A percentile compares a stretch with the other conserved stretches of the same genome.
These are phyloP conservation scores for Gorsachius magnificus DNA, from an alignment of 2,797 vertebrate genomes.

Conservation along the genomic window DNA sequence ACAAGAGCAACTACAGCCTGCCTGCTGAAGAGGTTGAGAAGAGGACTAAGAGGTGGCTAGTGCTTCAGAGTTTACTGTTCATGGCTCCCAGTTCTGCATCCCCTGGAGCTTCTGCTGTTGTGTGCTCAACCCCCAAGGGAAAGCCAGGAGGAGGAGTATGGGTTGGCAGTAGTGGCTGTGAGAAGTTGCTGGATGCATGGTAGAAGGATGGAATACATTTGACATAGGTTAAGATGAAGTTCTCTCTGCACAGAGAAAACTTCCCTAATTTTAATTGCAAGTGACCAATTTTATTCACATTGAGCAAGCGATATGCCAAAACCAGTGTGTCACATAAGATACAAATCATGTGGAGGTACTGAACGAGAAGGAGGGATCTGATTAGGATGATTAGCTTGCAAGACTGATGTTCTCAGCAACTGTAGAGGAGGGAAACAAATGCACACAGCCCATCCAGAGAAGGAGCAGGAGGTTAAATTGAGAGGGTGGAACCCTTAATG, in stretches of 20 bases:
- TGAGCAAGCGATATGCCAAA: neutral
- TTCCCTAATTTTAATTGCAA: neutral
- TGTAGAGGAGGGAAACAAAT: neutral
- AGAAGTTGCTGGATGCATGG: neutral
- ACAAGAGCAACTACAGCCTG: neutral
- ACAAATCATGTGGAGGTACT: neutral
- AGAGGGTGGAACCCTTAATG: neutral
- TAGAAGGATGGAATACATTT: neutral
- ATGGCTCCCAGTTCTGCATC: neutral
- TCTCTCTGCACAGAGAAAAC: neutral
- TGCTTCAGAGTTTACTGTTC: neutral
- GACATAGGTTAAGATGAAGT: neutral
- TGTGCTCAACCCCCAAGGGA: neutral
- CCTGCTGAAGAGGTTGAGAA: neutral
- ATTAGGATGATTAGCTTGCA: neutral
- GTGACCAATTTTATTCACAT: neutral
- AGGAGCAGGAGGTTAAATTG: neutral
- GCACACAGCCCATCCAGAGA: neutral
- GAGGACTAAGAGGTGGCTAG: neutral
- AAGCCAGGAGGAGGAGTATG: neutral
- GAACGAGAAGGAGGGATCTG: neutral
- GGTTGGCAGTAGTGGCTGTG: neutral
- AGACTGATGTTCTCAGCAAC: neutral
- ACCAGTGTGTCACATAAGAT: fast-evolving
- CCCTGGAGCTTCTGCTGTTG: neutral